phyloP scores from a whole-genome alignment of 2,888 invertebrate genomes.

The Oxytorus armatus region DNA sequence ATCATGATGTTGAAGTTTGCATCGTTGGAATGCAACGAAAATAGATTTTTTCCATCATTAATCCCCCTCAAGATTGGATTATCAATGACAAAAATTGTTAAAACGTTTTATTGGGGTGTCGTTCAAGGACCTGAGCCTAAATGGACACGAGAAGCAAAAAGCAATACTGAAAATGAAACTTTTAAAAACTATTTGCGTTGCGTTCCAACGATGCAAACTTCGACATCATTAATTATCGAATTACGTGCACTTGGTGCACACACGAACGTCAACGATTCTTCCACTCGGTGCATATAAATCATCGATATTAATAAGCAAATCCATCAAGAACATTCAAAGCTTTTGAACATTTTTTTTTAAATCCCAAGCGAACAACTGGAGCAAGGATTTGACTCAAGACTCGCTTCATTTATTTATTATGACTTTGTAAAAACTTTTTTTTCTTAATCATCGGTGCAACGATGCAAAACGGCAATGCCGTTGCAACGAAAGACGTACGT shows the following conservation, averaged over 20 bases:
- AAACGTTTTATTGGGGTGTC: too few relatives aligned
- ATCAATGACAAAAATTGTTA: too few relatives aligned
- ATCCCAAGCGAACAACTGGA: constrained; percentile 37
- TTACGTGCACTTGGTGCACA: neutral
- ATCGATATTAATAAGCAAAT: constrained; percentile 23
- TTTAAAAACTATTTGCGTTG: too few relatives aligned
- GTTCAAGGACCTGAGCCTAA: too few relatives aligned
- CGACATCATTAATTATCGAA: too few relatives aligned
- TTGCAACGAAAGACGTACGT: neutral
- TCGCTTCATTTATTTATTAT: constrained; percentile 3
- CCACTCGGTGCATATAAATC: neutral
- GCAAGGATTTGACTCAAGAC: constrained; percentile 32
- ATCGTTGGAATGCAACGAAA: too few relatives aligned
- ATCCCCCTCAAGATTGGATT: too few relatives aligned
- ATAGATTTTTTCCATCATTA: too few relatives aligned
- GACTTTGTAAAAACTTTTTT: constrained; percentile 11
- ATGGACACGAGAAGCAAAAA: too few relatives aligned
- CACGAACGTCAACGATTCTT: neutral
- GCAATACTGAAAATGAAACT: too few relatives aligned
- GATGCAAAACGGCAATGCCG: constrained; percentile 1
- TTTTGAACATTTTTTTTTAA: neutral
- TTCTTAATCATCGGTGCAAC: constrained; percentile 3
- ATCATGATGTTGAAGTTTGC: too few relatives aligned
- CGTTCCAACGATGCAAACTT: too few relatives aligned
- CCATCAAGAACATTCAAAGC: neutral